Evolutionary conservation across 2,888 invertebrate genomes (phyloP), one percentile per base, ranked within the genome.

Genomic region (Apotomis betuletana): DNA sequence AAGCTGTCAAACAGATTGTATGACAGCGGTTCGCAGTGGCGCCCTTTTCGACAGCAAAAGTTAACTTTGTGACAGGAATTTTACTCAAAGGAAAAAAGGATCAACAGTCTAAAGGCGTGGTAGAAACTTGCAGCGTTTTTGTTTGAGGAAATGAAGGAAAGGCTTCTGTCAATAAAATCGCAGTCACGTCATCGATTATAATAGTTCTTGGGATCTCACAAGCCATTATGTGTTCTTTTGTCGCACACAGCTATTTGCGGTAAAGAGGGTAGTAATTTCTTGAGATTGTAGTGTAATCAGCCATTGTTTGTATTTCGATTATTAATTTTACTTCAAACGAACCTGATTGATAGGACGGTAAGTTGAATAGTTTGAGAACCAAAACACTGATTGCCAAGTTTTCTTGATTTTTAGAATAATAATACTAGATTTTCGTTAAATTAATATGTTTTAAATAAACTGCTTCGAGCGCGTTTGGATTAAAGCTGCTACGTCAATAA

Each of bases 151-250:
- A 8, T 4, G 0, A 41, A 54, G 5, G 44, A 6, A 15, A 27
- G 5, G 59, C 46, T 70, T 67, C 51, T 72, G 54, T 69, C 73
- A 69, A 63, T 62, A 70, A 57, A 73, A 61, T 67, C 73, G 52
- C 73, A 62, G 61, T 41, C 52, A 64, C 51, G 55, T 70, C 55
- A 67, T 61, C 44, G 57, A 69, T 69, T 65, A 70, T 51, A 64
- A 54, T 51, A 27, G 27, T 60, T 44, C 36, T 9, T 65, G 27
- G 62, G 61, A 72, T 73, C 65, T 70, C 62, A 67, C 51, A 59
- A 67, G 27, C 55, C 57, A 73, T 68, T 75, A 68, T 52, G 54
- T 59, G 57, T 62, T 63, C 69, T 69, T 70, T 69, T 75, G 67
- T 67, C 70, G 73, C 73, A 63, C 55, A 15, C 54, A 38, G 64